Base-by-base conservation (phyloP, 2,797 vertebrate species). In the Loriculus beryllinus region DNA sequence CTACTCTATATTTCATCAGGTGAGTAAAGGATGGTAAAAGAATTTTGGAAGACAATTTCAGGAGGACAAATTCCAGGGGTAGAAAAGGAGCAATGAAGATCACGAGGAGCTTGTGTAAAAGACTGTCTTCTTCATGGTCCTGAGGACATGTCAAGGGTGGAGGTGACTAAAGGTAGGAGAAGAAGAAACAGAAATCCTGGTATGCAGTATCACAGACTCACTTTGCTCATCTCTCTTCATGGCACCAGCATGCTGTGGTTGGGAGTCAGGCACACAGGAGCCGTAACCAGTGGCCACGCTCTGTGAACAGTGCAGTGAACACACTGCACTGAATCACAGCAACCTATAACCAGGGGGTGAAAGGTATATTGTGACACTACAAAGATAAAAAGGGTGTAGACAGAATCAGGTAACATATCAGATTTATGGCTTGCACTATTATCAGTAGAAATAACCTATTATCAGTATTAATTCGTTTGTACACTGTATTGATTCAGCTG, bases 401-500 rank as follows among this genome's bases (percentile, higher is more conserved):
- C 14, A 77, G 33, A 51, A 59, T n/a, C 59, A 82, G 91, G 64
- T 92, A 92, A 23, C 22, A 64, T 48, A 78, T 64, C 67, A n/a
- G 33, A 90, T 89, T 88, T 88, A 92, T 80, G 74, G 51, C 64
- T 88, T 87, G 48, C 69, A 45, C 22, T 57, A 23, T 23, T 57
- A 23, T 56, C 14, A 33, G 35, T 81, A 85, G 79, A 93, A 93
- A 92, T 94, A 95, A 93, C n/a, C 37, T 64, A 43, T 68, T 97
- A 97, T 93, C 93, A 94, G 51, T 88, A 67, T 75, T 47, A 16
- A 68, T 93, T 56, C 95, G 71, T 96, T 96, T 96, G 86, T 91
- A 83, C 63, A 90, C 29, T 42, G 26, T 96, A 95, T 97, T 97
- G 88, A 96, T 96, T 94, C 95, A 97, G 95, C 88, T 93, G 91